Percentiles rank a stretch among this genome's conserved stretches.
These are phyloP conservation scores for Gymnoscopelus microlampas DNA, from an alignment of 2,797 vertebrate genomes.

Conservation along the genomic window DNA sequence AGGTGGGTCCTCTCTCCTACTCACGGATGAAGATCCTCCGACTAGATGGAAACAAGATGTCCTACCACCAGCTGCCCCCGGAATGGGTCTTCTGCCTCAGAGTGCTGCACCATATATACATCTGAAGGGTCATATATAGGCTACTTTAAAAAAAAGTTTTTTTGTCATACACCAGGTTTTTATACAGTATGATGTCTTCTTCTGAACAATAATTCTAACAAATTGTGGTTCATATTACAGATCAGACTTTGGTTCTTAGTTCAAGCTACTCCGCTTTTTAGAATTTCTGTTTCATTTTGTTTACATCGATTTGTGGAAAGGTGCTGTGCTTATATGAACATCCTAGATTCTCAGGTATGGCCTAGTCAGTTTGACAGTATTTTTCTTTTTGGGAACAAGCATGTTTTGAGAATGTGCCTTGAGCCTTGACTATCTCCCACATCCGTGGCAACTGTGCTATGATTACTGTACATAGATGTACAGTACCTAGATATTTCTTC, in stretches of 20 bases:
- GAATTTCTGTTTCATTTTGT: conserved; percentile 41
- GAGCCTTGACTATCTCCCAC: too few relatives aligned
- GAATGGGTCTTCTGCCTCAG: conserved; percentile 83
- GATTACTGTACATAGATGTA: too few relatives aligned
- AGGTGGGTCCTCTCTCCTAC: conserved; percentile 74
- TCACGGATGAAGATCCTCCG: conserved; percentile 80
- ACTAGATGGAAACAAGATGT: conserved; percentile 81
- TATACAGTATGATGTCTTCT: conserved; percentile 23
- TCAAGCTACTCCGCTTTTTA: conserved; percentile 37
- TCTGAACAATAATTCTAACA: conserved; percentile 66
- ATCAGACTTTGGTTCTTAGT: conserved; percentile 21
- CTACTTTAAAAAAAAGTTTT: too few relatives aligned
- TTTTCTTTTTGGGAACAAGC: not conserved
- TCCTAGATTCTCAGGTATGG: conserved; percentile 51
- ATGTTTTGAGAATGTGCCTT: not conserved
- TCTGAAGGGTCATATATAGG: conserved; percentile 55
- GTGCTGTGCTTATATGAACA: conserved; percentile 29
- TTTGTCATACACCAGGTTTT: too few relatives aligned
- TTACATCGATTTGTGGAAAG: conserved; percentile 28
- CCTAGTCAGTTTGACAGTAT: conserved; percentile 22
- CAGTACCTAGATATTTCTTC: too few relatives aligned
- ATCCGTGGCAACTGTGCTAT: too few relatives aligned
- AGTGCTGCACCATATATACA: conserved; percentile 73
- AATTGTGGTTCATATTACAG: conserved; percentile 29
- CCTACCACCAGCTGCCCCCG: conserved; percentile 74